Evolutionary conservation across 2,797 vertebrate species (phyloP).

Genomic region (Echiichthys vipera): DNA sequence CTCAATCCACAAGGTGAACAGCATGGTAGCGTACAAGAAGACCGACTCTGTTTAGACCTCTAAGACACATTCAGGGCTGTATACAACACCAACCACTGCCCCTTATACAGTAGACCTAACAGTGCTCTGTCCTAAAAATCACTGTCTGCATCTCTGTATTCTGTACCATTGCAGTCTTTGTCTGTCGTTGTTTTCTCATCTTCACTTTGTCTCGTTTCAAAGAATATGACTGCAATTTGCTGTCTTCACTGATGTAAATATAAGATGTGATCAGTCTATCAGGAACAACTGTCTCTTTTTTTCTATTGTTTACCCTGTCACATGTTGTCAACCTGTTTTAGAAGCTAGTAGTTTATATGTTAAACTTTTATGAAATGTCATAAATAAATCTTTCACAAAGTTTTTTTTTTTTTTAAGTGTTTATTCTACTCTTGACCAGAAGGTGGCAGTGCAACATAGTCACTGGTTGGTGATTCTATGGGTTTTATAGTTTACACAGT

Average conservation of each 20-base stretch:
- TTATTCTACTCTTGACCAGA: constrained; percentile 24
- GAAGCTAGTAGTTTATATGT: constrained; percentile 63
- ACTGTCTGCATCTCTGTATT: neutral
- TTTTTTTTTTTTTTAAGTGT: constrained; percentile 1
- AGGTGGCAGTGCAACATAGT: constrained; percentile 39
- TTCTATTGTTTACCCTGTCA: neutral
- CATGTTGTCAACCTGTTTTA: constrained; percentile 62
- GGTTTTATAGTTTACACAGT: neutral
- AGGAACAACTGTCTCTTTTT: constrained; percentile 22
- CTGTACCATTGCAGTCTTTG: neutral
- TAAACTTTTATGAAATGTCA: constrained; percentile 61
- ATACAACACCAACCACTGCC: constrained; percentile 2
- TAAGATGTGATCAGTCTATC: neutral
- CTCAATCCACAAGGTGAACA: constrained; percentile 96
- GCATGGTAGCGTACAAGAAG: constrained; percentile 92
- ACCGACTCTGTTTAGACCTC: constrained; percentile 77
- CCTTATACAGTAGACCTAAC: constrained; percentile 18
- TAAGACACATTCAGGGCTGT: neutral
- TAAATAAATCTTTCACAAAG: constrained; percentile 49
- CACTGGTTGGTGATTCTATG: neutral
- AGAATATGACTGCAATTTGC: neutral
- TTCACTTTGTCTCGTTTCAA: neutral
- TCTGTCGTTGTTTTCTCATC: neutral
- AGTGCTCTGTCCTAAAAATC: constrained; percentile 14
- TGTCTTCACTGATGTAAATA: constrained; percentile 72